Conservation (phyloP, 2,888 invertebrate species). For the Nebria brevicollis region DNA sequence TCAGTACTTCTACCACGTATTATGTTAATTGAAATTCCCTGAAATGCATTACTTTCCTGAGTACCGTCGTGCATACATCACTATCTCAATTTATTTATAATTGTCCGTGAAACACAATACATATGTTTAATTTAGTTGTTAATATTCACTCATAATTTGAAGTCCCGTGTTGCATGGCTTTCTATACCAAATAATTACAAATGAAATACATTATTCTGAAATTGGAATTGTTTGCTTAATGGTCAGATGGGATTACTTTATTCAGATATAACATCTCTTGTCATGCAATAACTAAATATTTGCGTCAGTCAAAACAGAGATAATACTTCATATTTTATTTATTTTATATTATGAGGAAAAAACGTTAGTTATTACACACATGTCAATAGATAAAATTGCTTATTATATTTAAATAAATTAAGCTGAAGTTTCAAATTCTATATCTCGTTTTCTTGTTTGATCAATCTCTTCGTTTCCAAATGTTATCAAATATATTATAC, state of each 20-base stretch:
- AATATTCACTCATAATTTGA: not conserved
- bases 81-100: slow-evolving; percentile 12
- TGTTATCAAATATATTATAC: not conserved
- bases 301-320: not conserved
- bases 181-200: not conserved
- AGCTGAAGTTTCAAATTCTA: no score
- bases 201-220: not conserved
- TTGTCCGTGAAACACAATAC: not conserved
- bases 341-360: no score
- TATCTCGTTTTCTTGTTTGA: no score
- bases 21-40: slow-evolving; percentile 41
- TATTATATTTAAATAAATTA: no score
- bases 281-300: not conserved
- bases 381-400: no score
- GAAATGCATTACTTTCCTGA: slow-evolving; percentile 35
- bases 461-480: no score
- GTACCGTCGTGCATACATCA: slow-evolving; percentile 31
- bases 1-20: slow-evolving; percentile 20
- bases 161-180: not conserved
- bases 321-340: not conserved
- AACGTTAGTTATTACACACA: no score
- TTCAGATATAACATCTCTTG: not conserved
- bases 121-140: not conserved
- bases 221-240: not conserved
- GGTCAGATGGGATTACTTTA: not conserved